Base-by-base conservation (phyloP, 2,797 vertebrate genomes). In the Phoxinus dragarum region DNA sequence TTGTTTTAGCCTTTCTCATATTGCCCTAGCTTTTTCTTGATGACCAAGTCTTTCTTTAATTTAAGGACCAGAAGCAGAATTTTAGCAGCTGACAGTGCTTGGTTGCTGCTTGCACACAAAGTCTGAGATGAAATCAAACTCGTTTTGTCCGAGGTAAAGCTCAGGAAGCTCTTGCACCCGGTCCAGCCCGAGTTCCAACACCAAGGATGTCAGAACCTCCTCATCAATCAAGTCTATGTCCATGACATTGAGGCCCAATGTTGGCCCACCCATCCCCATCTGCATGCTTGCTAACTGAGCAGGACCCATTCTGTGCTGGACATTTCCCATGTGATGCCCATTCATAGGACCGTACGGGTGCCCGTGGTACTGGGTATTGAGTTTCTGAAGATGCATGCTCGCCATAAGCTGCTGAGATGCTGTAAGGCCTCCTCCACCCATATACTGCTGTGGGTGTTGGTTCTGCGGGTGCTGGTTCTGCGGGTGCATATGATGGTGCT, bases 181-280 rank as follows among this genome's bases (percentile, higher is more conserved):
- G 91, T 99, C 98, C 94, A 99, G 93, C 0, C 97, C 98, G 31
- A 99, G 92, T 93, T 99, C 98, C 82, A 98, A 90, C 87, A 97
- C 97, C 88, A 99, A 94, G 1, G 97, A 97, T 0, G 96, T 98
- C 93, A 99, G 95, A 83, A 98, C 97, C 88, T 99, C 98, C 94
- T 99, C 98, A 5, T 99, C 98, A 44, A 99, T 97, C 90, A 97
- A 95, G 84, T 99, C 98, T 38, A 96, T 96, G 95, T 99, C 98
- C 94, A 96, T 97, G 92, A 96, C 85, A 0, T 96, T 97, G 76
- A 95, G 90, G 21, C 95, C 95, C 87, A 96, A 89, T 0, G 94
- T 91, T 0, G 96, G 94, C 0, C 93, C 92, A 0, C 95, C 94
- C 79, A 96, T 93, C 77, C 97, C 96, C 83, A 87, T 85, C 90